Base-by-base conservation (phyloP, 2,797 vertebrate genomes). In the Sylvia borin region DNA sequence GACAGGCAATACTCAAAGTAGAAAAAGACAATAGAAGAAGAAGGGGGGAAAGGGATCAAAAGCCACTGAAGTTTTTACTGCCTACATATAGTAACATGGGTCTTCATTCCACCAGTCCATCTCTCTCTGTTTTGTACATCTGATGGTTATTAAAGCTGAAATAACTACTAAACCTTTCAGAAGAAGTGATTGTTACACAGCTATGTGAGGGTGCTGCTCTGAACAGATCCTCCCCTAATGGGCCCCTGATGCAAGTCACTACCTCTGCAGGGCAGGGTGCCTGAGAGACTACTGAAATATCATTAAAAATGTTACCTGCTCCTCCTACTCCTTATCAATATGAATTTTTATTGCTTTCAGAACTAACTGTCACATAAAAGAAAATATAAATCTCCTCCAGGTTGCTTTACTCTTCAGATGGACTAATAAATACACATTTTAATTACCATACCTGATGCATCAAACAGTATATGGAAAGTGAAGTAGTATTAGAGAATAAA, bases 401-500 rank as follows among this genome's bases (percentile, higher is more conserved):
- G 54, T 72, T 87, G 10, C 48, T 87, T 80, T 84, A 45, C 78
- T 86, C 34, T 84, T 93, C 58, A 64, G 80, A 70, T 74, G 79
- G 42, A 94, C 65, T 71, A 80, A 81, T 88, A 93, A 90, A 77
- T 50, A 48, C 15, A 55, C 22, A 29, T 75, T 65, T 47, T n/a
- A 51, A 3, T 68, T 79, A 70, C 51, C 34, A 51, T 51, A 45
- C 10, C 34, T 61, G 34, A 4, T 76, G 10, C 24, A 71, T 2
- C 1, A 4, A 90, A 94, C 75, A 94, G 73, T 57, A 16, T 82
- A 85, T 90, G 81, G 94, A 95, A 97, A 92, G 74, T 80, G 73
- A 97, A 96, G 78, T 91, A 93, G 26, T 4, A 61, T 72, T 91
- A 95, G 25, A 66, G 27, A 25, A 85, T 90, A 96, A 95, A 95